Evolutionary conservation across 2,113 vertebrate genomes (phyloP).

Genomic region (Bostrychus sinensis): DNA sequence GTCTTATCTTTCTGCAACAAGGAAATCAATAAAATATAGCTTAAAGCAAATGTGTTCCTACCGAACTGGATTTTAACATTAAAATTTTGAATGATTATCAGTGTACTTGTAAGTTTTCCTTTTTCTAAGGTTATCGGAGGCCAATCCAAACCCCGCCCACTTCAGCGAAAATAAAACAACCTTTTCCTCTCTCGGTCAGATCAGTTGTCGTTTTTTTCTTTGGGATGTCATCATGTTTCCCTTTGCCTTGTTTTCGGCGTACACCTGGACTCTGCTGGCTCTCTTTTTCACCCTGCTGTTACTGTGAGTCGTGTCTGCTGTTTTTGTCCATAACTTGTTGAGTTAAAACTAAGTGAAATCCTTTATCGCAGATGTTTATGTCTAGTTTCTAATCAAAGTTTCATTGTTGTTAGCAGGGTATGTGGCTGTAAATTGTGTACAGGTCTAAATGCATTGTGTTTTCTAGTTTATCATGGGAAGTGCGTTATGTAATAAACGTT

Average conservation of each 20-base stretch:
- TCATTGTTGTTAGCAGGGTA: not conserved
- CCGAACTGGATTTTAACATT: too few relatives aligned
- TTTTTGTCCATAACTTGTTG: not conserved
- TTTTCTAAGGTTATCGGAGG: not conserved
- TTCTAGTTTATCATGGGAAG: too few relatives aligned
- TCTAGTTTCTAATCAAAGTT: not conserved
- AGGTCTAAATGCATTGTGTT: too few relatives aligned
- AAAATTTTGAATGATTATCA: too few relatives aligned
- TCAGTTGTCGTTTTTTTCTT: rapidly evolving
- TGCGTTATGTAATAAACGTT: too few relatives aligned
- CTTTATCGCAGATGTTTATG: not conserved
- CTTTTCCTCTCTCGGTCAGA: not conserved
- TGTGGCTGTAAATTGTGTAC: too few relatives aligned
- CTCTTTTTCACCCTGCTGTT: slow-evolving; percentile 56
- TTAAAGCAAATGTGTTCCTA: too few relatives aligned
- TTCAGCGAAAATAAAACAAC: rapidly evolving
- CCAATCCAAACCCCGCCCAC: not conserved
- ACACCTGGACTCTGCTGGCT: slow-evolving; percentile 71
- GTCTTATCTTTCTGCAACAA: too few relatives aligned
- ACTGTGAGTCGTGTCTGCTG: slow-evolving; percentile 40
- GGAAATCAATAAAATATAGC: too few relatives aligned
- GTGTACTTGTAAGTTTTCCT: not conserved
- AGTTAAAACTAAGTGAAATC: too few relatives aligned
- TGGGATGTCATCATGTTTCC: slow-evolving; percentile 15
- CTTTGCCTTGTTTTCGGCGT: slow-evolving; percentile 44